Percentiles rank a stretch among this genome's conserved stretches.
phyloP scores from a whole-genome alignment of 2,797 vertebrate species.

The Garrulus glandarius region DNA sequence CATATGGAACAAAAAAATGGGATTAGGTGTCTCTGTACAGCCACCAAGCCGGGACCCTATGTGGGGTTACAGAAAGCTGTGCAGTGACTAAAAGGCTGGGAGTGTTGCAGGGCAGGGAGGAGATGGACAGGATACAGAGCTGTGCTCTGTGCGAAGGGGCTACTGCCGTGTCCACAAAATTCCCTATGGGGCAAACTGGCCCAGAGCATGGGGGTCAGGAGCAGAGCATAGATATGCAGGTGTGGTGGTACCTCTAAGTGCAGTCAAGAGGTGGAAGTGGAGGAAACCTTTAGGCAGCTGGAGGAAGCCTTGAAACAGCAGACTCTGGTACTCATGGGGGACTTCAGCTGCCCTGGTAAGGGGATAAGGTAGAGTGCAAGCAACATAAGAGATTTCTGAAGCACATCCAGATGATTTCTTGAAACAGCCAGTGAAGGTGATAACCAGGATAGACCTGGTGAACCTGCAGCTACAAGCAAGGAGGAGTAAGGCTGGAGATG shows the following conservation, averaged over 20 bases:
- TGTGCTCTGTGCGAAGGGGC: background rate
- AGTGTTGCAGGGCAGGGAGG: background rate
- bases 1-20: background rate
- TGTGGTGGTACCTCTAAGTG: background rate
- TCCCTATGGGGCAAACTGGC: background rate
- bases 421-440: background rate
- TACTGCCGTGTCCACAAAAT: background rate
- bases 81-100: background rate
- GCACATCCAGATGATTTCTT: background rate
- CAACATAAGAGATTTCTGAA: background rate
- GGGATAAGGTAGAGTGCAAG: background rate
- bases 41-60: fast-evolving
- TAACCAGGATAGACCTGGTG: background rate
- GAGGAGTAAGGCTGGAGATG: background rate
- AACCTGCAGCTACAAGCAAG: background rate
- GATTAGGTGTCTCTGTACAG: background rate
- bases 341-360: background rate
- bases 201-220: fast-evolving
- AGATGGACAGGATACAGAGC: background rate
- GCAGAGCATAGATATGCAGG: background rate
- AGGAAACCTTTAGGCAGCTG: background rate
- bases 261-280: background rate
- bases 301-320: background rate
- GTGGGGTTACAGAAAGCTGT: background rate
- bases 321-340: background rate